phyloP scores from a whole-genome alignment of 2,888 invertebrate species.

The Bedellia somnulentella region DNA sequence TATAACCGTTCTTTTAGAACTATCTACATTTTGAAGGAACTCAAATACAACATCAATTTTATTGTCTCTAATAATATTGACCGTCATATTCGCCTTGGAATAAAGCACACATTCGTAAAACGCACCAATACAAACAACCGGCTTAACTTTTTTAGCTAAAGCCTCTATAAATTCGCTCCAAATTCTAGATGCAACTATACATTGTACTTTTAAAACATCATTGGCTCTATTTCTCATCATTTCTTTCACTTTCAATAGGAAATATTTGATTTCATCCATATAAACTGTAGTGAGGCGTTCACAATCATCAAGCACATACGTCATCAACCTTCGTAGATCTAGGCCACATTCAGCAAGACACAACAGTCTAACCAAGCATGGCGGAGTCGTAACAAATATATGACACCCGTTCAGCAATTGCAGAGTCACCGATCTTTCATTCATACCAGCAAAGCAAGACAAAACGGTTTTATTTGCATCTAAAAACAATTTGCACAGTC shows the following conservation, averaged over 20 bases:
- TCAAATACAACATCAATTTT: slow-evolving; percentile 46
- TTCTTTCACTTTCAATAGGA: slow-evolving; percentile 37
- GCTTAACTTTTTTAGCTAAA: slow-evolving; percentile 58
- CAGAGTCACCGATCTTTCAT: slow-evolving; percentile 27
- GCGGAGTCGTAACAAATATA: slow-evolving; percentile 70
- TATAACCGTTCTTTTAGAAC: slow-evolving; percentile 59
- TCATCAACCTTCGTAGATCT: slow-evolving; percentile 64
- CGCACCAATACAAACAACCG: slow-evolving; percentile 70
- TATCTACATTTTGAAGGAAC: slow-evolving; percentile 43
- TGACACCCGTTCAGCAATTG: slow-evolving; percentile 68
- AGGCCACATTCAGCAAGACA: slow-evolving; percentile 35
- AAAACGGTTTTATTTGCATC: slow-evolving; percentile 26
- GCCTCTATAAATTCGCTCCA: slow-evolving; percentile 66
- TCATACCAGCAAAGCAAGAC: slow-evolving; percentile 42
- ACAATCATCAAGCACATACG: slow-evolving; percentile 71
- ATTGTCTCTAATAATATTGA: slow-evolving; percentile 29
- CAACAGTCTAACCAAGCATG: slow-evolving; percentile 48
- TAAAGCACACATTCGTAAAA: slow-evolving; percentile 76
- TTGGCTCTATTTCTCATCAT: slow-evolving; percentile 37
- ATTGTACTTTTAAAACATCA: slow-evolving; percentile 54
- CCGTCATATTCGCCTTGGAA: slow-evolving; percentile 49
- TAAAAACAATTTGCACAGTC: slow-evolving; percentile 36
- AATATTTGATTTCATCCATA: slow-evolving; percentile 34
- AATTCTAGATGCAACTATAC: slow-evolving; percentile 60
- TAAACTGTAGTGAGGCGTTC: slow-evolving; percentile 65